Conservation (phyloP, 1,140 invertebrate genomes). For the Trachymyrmex septentrionalis region DNA sequence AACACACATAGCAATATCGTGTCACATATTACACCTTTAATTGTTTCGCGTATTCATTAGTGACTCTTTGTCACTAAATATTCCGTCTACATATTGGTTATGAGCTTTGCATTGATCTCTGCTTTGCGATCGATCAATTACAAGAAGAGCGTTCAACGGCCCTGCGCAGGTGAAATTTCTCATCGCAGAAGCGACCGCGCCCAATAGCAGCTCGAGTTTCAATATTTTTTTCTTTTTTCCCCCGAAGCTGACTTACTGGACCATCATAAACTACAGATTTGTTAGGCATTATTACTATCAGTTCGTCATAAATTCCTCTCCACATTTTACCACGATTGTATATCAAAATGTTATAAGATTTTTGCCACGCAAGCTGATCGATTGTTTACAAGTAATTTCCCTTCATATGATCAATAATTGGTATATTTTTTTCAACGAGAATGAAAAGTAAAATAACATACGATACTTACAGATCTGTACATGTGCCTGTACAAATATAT, state of each 20-base stretch:
- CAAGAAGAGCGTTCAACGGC: conserved; percentile 51
- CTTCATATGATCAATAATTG: background rate
- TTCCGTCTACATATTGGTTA: conserved; percentile 14
- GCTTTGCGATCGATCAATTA: conserved; percentile 67
- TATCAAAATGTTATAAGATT: background rate
- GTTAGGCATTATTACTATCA: conserved; percentile 63
- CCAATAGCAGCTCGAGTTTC: conserved; percentile 78
- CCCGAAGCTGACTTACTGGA: conserved; percentile 51
- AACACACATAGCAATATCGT: background rate
- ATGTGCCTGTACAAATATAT: background rate
- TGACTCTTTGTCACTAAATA: conserved; percentile 57
- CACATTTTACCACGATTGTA: background rate
- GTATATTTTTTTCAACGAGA: conserved; percentile 14
- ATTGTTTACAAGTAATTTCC: conserved; percentile 17
- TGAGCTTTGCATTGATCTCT: conserved; percentile 17
- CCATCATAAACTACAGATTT: conserved; percentile 70
- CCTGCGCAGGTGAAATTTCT: conserved; percentile 74
- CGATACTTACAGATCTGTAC: background rate
- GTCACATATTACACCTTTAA: conserved; percentile 39
- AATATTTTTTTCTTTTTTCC: conserved; percentile 67
- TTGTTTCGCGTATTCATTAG: conserved; percentile 41
- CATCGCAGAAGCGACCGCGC: conserved; percentile 78
- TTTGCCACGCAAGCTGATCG: background rate
- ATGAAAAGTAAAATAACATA: conserved; percentile 32
- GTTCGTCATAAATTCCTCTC: conserved; percentile 52